Percentiles rank a stretch among this genome's conserved stretches.
Conservation (phyloP, 2,113 vertebrate species). For the Girardinichthys multiradiatus region DNA sequence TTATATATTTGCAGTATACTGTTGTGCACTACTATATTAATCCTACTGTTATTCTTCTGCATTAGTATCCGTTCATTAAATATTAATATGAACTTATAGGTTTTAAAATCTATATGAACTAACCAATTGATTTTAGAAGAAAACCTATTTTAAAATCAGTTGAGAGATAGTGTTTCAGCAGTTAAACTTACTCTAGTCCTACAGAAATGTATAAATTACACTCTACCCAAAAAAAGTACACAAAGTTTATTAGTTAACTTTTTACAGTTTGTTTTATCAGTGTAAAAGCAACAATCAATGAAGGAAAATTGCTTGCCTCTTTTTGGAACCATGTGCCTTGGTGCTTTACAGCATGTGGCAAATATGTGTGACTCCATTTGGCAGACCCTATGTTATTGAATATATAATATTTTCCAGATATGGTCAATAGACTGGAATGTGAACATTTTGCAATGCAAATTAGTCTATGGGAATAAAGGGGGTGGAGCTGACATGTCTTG, state of each 20-base stretch:
- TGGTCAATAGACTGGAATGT: constrained; percentile 61
- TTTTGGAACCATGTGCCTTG: not conserved
- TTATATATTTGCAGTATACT: not conserved
- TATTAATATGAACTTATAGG: not conserved
- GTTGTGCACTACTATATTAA: too few species aligned
- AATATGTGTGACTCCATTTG: constrained; percentile 34
- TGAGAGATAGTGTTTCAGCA: not conserved
- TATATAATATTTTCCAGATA: constrained; percentile 61
- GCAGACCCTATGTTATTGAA: constrained; percentile 34
- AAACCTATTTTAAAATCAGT: too few species aligned
- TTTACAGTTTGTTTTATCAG: not conserved
- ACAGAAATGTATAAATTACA: not conserved
- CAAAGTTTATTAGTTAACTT: not conserved
- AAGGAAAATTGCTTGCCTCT: constrained; percentile 22
- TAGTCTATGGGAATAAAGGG: constrained; percentile 60
- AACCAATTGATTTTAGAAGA: too few species aligned
- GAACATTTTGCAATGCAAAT: constrained; percentile 74
- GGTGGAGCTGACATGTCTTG: constrained; percentile 65
- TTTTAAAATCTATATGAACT: too few species aligned
- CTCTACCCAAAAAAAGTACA: not conserved
- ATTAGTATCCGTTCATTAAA: not conserved
- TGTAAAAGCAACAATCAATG: constrained; percentile 50
- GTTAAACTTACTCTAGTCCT: not conserved
- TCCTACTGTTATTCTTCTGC: too few species aligned
- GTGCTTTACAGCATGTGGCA: constrained; percentile 10